phyloP scores from a whole-genome alignment of 2,888 invertebrate genomes.

The Dicyrtomina minuta region DNA sequence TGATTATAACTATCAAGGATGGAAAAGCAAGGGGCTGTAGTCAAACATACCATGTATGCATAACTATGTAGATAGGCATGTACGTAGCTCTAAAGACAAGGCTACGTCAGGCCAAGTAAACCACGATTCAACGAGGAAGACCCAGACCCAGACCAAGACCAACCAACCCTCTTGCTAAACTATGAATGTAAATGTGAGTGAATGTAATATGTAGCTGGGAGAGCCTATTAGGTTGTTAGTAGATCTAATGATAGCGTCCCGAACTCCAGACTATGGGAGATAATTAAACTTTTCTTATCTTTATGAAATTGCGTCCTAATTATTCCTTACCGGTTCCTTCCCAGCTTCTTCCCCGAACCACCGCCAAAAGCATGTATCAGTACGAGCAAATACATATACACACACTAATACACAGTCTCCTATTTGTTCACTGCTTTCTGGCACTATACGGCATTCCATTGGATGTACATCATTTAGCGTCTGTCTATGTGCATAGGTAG shows the following conservation, averaged over 20 bases:
- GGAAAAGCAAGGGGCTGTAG: no score
- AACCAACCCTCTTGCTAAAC: neutral
- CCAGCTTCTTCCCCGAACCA: conserved; percentile 8
- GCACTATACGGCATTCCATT: no score
- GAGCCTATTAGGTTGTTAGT: conserved; percentile 19
- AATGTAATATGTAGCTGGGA: neutral
- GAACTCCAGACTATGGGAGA: conserved; percentile 32
- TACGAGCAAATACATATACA: neutral
- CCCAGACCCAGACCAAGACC: no score
- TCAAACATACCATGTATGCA: no score
- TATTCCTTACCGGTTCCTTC: conserved; percentile 47
- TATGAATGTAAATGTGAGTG: conserved; percentile 23
- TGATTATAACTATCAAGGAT: no score
- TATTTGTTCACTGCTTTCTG: no score
- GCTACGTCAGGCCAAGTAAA: no score
- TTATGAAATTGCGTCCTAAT: conserved; percentile 52
- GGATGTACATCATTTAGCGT: conserved; percentile 2
- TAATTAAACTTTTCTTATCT: conserved; percentile 53
- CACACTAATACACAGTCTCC: neutral
- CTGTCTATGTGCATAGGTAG: no score
- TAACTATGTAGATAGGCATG: no score
- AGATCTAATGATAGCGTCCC: conserved; percentile 25
- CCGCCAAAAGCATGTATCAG: no score
- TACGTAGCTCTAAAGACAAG: no score
- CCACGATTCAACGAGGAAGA: no score